Evolutionary conservation across 2,888 invertebrate genomes (phyloP).

Genomic region (Andrena bicolor): DNA sequence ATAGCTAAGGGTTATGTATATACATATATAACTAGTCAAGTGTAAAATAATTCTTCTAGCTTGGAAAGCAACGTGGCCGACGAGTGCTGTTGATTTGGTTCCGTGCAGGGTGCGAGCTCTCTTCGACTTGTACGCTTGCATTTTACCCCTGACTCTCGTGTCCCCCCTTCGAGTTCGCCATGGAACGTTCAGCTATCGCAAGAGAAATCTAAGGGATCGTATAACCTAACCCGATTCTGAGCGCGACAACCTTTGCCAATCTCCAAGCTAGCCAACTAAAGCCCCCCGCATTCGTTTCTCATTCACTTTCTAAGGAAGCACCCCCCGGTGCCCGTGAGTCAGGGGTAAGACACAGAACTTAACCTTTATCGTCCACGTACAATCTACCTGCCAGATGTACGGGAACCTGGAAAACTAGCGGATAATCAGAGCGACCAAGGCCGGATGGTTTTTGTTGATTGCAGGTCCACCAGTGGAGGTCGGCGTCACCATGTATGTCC

Average conservation of each 20-base stretch:
- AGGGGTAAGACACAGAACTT: slow-evolving; percentile 59
- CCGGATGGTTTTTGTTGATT: slow-evolving; percentile 86
- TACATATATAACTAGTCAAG: slow-evolving; percentile 53
- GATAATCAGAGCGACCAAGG: slow-evolving; percentile 80
- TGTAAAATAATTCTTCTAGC: slow-evolving; percentile 71
- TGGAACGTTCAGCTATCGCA: too few relatives aligned
- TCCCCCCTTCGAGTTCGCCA: neutral
- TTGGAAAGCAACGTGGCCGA: slow-evolving; percentile 73
- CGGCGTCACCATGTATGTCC: slow-evolving; percentile 99
- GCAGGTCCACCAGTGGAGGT: slow-evolving; percentile 99
- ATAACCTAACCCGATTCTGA: too few relatives aligned
- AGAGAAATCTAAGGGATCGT: too few relatives aligned
- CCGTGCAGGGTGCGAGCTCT: slow-evolving; percentile 84
- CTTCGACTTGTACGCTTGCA: slow-evolving; percentile 73
- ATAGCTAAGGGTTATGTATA: slow-evolving; percentile 36
- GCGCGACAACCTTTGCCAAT: too few relatives aligned
- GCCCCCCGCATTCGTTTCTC: neutral
- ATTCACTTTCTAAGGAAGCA: neutral
- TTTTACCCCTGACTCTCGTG: slow-evolving; percentile 62
- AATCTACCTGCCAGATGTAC: slow-evolving; percentile 57
- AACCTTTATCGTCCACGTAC: slow-evolving; percentile 47
- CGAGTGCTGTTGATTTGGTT: slow-evolving; percentile 85
- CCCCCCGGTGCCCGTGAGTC: slow-evolving; percentile 47
- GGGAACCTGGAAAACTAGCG: slow-evolving; percentile 68
- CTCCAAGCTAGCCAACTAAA: neutral